Percentiles rank a stretch among this genome's conserved stretches.
Conservation (phyloP, 2,113 vertebrate species). For the Urocolius indicus region DNA sequence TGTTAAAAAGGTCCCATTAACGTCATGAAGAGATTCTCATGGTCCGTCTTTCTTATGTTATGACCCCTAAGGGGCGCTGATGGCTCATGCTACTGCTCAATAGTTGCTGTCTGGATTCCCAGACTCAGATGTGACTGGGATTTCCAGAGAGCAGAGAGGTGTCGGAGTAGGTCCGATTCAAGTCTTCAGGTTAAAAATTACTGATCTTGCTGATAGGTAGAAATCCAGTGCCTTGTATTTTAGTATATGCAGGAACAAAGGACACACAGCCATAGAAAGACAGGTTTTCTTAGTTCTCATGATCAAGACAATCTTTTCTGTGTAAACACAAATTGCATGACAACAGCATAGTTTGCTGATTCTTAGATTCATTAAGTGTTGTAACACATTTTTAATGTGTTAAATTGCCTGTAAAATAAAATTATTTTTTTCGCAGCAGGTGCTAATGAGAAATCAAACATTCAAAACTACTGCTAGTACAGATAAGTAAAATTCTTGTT, state of each 20-base stretch:
- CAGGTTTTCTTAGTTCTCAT: accelerated
- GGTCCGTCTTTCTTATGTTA: accelerated
- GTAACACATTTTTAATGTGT: background rate
- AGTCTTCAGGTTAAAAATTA: background rate
- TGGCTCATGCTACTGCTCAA: accelerated
- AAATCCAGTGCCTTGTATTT: background rate
- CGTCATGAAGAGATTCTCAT: accelerated
- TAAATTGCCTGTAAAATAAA: background rate
- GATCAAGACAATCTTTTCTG: background rate
- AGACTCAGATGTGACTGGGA: too few relatives aligned
- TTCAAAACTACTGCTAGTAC: background rate
- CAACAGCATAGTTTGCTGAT: too few relatives aligned
- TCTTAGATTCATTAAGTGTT: background rate
- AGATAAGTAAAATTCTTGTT: background rate
- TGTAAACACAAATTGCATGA: background rate
- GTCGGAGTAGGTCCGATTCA: background rate
- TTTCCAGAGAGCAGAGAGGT: background rate
- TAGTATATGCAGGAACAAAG: background rate
- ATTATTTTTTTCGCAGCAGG: background rate
- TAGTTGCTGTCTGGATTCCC: background rate
- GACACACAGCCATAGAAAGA: accelerated
- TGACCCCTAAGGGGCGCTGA: background rate
- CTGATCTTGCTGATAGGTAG: background rate
- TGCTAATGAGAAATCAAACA: background rate
- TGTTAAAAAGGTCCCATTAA: accelerated